Base-by-base conservation (phyloP, 2,888 invertebrate genomes). In the Mesorhabditis belari region DNA sequence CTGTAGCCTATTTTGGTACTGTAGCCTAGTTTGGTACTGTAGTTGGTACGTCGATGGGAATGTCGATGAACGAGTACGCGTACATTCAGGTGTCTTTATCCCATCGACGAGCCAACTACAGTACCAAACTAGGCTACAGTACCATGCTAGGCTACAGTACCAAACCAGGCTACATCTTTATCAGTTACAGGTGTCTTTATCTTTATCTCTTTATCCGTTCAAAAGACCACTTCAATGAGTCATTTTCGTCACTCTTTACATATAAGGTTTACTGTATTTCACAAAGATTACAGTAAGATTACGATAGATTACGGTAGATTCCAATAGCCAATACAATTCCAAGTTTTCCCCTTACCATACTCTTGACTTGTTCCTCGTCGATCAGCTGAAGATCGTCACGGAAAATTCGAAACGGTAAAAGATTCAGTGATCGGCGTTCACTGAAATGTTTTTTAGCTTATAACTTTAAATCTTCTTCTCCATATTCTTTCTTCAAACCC, bases 331-430 rank as follows among this genome's bases (percentile, higher is more conserved):
- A 23, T 56, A 5, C 17, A 28, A 17, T 21, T 19, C 2, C 2
- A n/a, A 25, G 5, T n/a, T 17, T 17, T 58, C 26, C n/a, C 5
- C 52, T 28, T 50, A 67, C 67, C 73, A 73, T 71, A 59, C 69
- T 69, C 55, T 70, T 67, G 17, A 73, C 55, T 57, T 73, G 71
- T 49, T 73, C 73, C 44, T 73, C 71, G 56, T 70, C 69, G 19
- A 73, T 70, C 6, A 73, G 63, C 49, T 71, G 70, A 5, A 73
- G 27, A 51, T 71, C 71, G 55, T 73, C 73, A 4, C 73, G 65
- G 55, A 61, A 71, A 19, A 73, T 70, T 5, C 73, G 69, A 59
- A 71, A 73, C 24, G 71, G 69, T 4, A 71, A 57, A 27, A 67
- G 68, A 52, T 71, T 66, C 62, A 73, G 55, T 19, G 70, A 67